A percentile compares a stretch with the other conserved stretches of the same genome.
Evolutionary conservation across 2,113 vertebrate genomes (phyloP).

Genomic region (Anoura caudifer): DNA sequence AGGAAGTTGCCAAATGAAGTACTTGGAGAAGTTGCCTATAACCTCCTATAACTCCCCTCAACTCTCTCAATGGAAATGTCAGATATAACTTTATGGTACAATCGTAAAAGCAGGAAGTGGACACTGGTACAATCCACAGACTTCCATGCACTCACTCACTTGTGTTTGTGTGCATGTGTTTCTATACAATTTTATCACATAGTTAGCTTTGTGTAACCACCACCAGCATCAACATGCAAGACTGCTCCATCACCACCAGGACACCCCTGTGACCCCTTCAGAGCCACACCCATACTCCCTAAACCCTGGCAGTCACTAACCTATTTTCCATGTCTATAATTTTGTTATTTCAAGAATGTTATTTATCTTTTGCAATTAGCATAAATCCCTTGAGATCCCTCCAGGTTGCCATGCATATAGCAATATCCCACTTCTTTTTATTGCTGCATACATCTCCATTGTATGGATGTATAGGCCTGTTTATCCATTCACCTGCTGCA

Average conservation of each 20-base stretch:
- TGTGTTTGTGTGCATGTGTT: not conserved
- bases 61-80: accelerated
- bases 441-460: not conserved
- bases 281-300: accelerated
- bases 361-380: not conserved
- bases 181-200: not conserved
- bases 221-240: not conserved
- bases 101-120: not conserved
- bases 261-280: accelerated
- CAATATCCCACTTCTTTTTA: not conserved
- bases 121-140: not conserved
- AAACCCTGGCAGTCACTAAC: not conserved
- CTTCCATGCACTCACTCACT: accelerated
- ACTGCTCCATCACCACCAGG: accelerated
- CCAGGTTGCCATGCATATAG: not conserved
- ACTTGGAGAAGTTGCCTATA: not conserved
- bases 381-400: not conserved
- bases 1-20: not conserved
- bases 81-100: accelerated
- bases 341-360: not conserved
- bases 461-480: not conserved
- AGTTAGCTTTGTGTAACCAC: not conserved
- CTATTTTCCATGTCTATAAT: not conserved
- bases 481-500: not conserved
- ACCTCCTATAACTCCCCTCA: not conserved